Evolutionary conservation across 2,888 invertebrate genomes (phyloP).

Genomic region (Drosophila birchii): DNA sequence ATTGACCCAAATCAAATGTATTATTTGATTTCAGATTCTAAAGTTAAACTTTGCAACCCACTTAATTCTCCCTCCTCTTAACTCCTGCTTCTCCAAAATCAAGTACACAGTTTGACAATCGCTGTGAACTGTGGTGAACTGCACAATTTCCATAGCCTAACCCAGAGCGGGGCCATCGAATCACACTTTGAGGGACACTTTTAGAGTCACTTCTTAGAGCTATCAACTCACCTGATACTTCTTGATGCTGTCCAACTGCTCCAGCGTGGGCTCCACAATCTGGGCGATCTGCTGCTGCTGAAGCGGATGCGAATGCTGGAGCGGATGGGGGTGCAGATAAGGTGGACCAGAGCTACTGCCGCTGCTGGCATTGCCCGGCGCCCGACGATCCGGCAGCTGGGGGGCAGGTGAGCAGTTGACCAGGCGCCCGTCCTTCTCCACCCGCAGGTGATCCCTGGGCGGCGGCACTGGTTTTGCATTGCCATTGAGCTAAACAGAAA

Average conservation of each 20-base stretch:
- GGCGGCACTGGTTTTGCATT: constrained; percentile 85
- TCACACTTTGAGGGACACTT: background rate
- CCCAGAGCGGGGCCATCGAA: no score
- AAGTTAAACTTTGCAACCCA: no score
- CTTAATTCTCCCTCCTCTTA: no score
- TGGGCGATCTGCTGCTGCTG: constrained; percentile 84
- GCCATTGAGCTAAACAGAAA: constrained; percentile 81
- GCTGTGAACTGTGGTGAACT: no score
- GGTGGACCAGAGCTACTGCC: constrained; percentile 79
- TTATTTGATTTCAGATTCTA: no score
- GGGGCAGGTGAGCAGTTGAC: constrained; percentile 89
- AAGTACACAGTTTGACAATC: no score
- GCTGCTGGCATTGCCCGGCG: constrained; percentile 59
- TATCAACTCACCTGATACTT: constrained; percentile 92
- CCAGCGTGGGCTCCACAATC: constrained; percentile 89
- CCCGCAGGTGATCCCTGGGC: constrained; percentile 88
- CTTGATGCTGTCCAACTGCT: constrained; percentile 95
- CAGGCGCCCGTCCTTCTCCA: constrained; percentile 87
- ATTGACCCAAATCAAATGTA: no score
- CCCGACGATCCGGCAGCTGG: constrained; percentile 87
- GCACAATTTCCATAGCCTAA: no score
- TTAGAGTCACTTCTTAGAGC: background rate
- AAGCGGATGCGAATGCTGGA: constrained; percentile 63
- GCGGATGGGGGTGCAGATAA: constrained; percentile 86
- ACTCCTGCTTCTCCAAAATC: no score